Percentiles rank a stretch among this genome's conserved stretches.
These are phyloP conservation scores for Ctenomys sociabilis DNA, from an alignment of 2,113 vertebrate species.

Conservation along the genomic window DNA sequence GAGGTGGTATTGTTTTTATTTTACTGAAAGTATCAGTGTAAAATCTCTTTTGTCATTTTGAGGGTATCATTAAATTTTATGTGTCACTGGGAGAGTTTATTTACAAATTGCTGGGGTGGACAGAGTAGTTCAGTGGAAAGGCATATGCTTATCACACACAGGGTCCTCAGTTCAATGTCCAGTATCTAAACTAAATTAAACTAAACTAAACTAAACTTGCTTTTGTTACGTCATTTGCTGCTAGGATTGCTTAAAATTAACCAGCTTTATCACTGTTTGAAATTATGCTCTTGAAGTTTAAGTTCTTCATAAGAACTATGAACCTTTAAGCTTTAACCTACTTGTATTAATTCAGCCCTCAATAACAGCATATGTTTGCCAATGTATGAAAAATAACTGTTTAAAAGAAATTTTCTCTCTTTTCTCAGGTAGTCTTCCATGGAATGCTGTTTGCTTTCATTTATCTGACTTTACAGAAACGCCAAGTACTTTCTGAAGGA, in stretches of 20 bases:
- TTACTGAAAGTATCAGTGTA: slow-evolving; percentile 28
- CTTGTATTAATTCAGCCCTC: neutral
- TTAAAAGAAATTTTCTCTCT: slow-evolving; percentile 43
- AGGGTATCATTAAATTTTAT: slow-evolving; percentile 28
- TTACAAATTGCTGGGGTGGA: neutral
- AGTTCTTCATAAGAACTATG: slow-evolving; percentile 1
- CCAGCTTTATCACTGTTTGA: neutral
- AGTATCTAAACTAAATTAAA: neutral
- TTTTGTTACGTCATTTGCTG: neutral
- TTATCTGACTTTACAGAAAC: slow-evolving; percentile 95
- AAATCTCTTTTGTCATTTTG: slow-evolving; percentile 33
- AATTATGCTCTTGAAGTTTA: neutral
- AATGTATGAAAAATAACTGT: slow-evolving; percentile 11
- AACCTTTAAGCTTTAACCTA: neutral
- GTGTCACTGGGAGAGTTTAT: neutral
- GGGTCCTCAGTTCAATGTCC: neutral
- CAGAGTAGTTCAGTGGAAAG: neutral
- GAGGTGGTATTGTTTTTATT: neutral
- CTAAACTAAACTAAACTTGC: neutral
- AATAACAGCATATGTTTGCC: slow-evolving; percentile 32
- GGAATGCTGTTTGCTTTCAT: slow-evolving; percentile 97
- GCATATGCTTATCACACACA: neutral
- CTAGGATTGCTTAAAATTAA: neutral
- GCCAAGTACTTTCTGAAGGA: slow-evolving; percentile 92
- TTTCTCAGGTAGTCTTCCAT: slow-evolving; percentile 93